These are phyloP conservation scores for Egretta garzetta DNA, from an alignment of 2,113 vertebrate species.

Conservation along the genomic window DNA sequence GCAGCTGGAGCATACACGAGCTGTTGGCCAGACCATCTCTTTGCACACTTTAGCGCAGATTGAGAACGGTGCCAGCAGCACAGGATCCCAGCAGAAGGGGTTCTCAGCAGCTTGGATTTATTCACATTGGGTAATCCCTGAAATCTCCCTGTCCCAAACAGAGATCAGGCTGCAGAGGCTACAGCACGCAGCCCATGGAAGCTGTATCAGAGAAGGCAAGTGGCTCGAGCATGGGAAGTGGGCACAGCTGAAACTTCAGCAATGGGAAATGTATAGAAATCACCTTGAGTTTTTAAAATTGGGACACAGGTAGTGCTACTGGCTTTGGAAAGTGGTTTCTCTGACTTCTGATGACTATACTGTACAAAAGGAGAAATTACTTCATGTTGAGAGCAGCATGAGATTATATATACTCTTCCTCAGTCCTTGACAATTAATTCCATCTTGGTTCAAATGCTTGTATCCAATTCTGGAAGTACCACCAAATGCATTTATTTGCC, in stretches of 20 bases:
- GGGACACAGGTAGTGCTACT: background rate
- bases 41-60: fast-evolving
- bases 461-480: background rate
- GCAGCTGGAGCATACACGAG: background rate
- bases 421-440: background rate
- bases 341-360: background rate
- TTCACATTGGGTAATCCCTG: background rate
- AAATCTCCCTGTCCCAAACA: background rate
- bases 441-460: background rate
- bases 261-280: background rate
- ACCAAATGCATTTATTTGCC: background rate
- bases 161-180: background rate
- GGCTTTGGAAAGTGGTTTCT: background rate
- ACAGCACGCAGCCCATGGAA: background rate
- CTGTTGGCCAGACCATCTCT: background rate
- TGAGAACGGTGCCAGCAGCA: background rate
- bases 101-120: background rate
- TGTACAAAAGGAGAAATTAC: background rate
- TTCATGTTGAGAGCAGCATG: background rate
- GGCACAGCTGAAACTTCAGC: background rate
- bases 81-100: background rate
- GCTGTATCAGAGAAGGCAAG: background rate
- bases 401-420: background rate
- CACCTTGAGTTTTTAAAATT: background rate
- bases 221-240: background rate